Conservation (phyloP, 2,113 vertebrate species). For the Pithys albifrons region DNA sequence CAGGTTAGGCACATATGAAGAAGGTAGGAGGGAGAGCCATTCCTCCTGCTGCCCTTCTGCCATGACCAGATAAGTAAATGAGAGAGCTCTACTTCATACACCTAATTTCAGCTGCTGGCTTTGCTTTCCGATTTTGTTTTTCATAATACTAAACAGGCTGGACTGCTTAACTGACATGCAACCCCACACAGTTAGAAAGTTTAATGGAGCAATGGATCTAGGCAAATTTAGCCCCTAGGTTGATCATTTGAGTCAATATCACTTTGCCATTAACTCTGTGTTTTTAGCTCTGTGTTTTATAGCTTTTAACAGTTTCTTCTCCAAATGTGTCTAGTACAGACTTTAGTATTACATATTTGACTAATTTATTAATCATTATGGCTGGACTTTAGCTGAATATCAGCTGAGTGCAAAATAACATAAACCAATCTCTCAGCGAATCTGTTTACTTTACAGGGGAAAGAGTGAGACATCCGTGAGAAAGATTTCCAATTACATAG, state of each 20-base stretch:
- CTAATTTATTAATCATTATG: not conserved
- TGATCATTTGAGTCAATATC: constrained; percentile 24
- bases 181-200: not conserved
- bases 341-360: not conserved
- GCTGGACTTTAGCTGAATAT: not conserved
- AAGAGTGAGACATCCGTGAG: not conserved
- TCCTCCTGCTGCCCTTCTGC: not conserved
- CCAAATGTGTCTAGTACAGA: not conserved
- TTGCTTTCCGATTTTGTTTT: not conserved
- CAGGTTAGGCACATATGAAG: not conserved
- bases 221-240: not conserved
- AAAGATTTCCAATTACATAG: not conserved
- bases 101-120: not conserved
- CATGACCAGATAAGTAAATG: not conserved
- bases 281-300: not conserved
- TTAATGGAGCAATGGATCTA: not conserved
- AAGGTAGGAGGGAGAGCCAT: not conserved
- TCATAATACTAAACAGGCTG: not conserved
- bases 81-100: not conserved
- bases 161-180: not conserved
- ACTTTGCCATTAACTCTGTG: not conserved
- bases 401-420: not conserved
- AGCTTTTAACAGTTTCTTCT: not conserved
- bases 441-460: not conserved
- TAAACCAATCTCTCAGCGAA: not conserved